Conservation (phyloP, 2,888 invertebrate genomes). For the Metellina segmentata region DNA sequence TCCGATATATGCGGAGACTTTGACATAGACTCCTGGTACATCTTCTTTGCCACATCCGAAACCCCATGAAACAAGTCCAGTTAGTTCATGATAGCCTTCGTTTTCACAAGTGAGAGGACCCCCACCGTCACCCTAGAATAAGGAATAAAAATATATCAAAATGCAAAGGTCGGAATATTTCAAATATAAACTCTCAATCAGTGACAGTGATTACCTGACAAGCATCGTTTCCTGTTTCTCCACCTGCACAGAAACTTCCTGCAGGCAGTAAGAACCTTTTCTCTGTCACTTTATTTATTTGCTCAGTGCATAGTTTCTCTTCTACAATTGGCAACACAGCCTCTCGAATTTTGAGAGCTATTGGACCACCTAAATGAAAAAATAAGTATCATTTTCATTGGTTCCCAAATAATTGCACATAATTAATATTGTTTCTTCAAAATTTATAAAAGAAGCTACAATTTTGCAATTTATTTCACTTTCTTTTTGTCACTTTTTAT, state of each 20-base stretch:
- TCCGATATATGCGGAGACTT: constrained; percentile 96
- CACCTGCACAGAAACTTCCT: constrained; percentile 96
- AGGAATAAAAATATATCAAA: not conserved
- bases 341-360: constrained; percentile 92
- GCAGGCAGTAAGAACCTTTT: constrained; percentile 95
- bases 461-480: no score
- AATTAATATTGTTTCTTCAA: no score
- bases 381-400: not conserved
- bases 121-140: constrained; percentile 92
- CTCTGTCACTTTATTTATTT: constrained; percentile 96
- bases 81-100: constrained; percentile 94
- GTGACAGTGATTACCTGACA: constrained; percentile 87
- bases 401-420: no score
- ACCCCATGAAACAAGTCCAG: constrained; percentile 96
- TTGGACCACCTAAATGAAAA: constrained; percentile 88
- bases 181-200: not conserved
- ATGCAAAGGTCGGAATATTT: not conserved
- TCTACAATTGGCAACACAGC: constrained; percentile 95
- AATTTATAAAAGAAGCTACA: no score
- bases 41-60: constrained; percentile 90
- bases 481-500: no score
- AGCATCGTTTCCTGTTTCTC: constrained; percentile 94
- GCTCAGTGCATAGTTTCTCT: constrained; percentile 94
- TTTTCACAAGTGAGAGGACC: constrained; percentile 96
- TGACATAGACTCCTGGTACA: constrained; percentile 98